A percentile compares a stretch with the other conserved stretches of the same genome.
phyloP scores from a whole-genome alignment of 2,888 invertebrate genomes.

The Pheosia tremula region DNA sequence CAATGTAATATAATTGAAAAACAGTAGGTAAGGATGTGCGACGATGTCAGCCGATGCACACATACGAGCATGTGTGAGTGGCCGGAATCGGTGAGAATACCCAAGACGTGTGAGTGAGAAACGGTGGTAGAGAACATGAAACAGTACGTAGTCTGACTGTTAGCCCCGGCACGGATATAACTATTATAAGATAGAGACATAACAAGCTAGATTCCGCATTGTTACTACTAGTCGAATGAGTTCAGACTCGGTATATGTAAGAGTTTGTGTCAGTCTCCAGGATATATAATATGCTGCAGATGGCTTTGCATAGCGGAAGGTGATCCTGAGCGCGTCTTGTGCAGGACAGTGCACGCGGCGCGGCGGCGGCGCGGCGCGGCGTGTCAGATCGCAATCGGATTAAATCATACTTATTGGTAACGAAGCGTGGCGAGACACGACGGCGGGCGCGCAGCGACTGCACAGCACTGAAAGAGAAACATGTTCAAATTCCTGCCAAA shows the following conservation, averaged over 20 bases:
- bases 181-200: too few relatives aligned
- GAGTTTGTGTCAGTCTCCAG: too few relatives aligned
- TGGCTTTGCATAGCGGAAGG: neutral
- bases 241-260: neutral
- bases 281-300: too few relatives aligned
- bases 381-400: constrained; percentile 57
- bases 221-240: neutral
- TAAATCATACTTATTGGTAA: constrained; percentile 76
- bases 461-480: neutral
- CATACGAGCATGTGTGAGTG: too few relatives aligned
- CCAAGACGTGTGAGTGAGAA: too few relatives aligned
- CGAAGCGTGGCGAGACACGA: constrained; percentile 59
- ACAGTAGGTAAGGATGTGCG: constrained; percentile 30
- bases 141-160: too few relatives aligned
- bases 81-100: neutral
- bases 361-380: constrained; percentile 23
- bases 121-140: neutral
- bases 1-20: constrained; percentile 61
- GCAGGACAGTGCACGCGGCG: neutral
- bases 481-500: too few relatives aligned
- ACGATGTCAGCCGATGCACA: constrained; percentile 24
- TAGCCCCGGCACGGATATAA: too few relatives aligned
- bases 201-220: too few relatives aligned
- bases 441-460: constrained; percentile 45
- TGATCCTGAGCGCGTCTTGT: neutral